Evolutionary conservation across 1,140 invertebrate genomes (phyloP).

Genomic region (Temnothorax nylanderi): DNA sequence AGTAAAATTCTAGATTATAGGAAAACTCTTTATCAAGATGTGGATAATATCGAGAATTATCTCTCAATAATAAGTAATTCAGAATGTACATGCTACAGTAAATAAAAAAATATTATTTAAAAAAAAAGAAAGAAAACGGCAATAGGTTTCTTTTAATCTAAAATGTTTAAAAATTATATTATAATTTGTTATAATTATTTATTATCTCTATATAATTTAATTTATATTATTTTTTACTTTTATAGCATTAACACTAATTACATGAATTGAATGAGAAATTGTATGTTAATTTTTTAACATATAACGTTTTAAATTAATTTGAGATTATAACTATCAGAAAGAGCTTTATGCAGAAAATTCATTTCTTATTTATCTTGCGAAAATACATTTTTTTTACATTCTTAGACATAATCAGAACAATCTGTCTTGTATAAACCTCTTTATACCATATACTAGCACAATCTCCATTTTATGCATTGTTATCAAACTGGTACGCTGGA

Average conservation of each 20-base stretch:
- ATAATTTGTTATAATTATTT: background rate
- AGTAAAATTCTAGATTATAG: background rate
- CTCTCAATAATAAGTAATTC: background rate
- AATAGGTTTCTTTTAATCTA: background rate
- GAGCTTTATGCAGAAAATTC: background rate
- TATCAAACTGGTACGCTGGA: conserved; percentile 17
- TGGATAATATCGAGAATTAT: background rate
- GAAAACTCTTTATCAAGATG: background rate
- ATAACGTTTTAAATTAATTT: background rate
- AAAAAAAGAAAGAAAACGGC: background rate
- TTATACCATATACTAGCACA: background rate
- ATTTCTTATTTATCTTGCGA: background rate
- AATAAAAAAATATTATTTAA: background rate
- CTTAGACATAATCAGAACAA: background rate
- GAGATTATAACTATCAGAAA: background rate
- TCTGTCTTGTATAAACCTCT: background rate
- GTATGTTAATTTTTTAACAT: background rate
- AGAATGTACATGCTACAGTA: background rate
- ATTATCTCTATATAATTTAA: background rate
- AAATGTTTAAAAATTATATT: background rate
- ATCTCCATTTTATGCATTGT: conserved; percentile 45
- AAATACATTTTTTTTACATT: background rate
- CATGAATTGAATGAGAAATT: background rate
- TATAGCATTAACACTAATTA: background rate
- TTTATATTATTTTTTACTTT: background rate